Base-by-base conservation (phyloP, 2,888 invertebrate species). In the Leucophenga maculata region DNA sequence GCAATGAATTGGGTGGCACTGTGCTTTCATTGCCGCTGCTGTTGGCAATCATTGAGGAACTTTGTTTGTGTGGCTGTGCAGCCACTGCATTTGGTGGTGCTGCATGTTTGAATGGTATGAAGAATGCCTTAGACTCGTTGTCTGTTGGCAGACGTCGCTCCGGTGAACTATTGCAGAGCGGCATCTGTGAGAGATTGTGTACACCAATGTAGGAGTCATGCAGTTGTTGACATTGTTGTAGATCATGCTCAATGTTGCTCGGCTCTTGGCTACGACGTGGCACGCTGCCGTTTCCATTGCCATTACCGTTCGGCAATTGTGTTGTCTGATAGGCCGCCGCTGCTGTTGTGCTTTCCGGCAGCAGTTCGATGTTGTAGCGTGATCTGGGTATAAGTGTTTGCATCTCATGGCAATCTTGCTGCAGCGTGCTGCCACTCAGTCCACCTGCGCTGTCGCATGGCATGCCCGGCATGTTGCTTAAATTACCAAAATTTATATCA, bases 391-490 rank as follows among this genome's bases (percentile, higher is more conserved):
- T 89, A 6, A 89, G 77, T 1, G 88, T 89, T 76, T 89, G 89
- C 88, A 89, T 88, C 78, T 89, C 89, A 69, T 88, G 88, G 32
- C 86, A 85, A 67, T 89, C 88, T 69, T 86, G 85, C 67, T 86
- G 85, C 72, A 85, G 76, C 0, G 86, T 84, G 57, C 84, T 82
- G 39, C 86, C 85, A 68, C 86, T 87, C 1, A 87, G 54, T 0
- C 85, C 86, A 0, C 86, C 87, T 0, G 86, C 85, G 69, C 86
- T 86, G 18, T 86, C 86, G 1, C 86, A 83, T 0, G 86, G 86
- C 62, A 86, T 75, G 16, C 83, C 85, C 1, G 82, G 79, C 39
- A 39, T 39, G 22, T 79, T 85, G 70, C 86, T 87, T 18, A 87
- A 77, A 67, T 85, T 86, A 1, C 86, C 86, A 48, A 87, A 85